These are phyloP conservation scores for Drosophila setifemur DNA, from an alignment of 1,140 invertebrate species.

Conservation along the genomic window DNA sequence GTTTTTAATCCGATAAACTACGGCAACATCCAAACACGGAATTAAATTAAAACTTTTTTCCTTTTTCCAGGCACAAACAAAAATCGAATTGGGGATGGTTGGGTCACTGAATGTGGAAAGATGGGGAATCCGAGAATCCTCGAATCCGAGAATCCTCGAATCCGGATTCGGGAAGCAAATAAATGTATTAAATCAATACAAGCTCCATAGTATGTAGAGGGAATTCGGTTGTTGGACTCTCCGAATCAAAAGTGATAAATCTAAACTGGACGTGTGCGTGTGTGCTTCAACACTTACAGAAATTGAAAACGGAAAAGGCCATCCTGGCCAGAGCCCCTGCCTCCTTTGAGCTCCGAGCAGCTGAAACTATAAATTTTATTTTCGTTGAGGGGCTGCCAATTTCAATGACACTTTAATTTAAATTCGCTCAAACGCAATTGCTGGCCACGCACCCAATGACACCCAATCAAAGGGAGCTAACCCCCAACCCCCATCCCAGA, in stretches of 20 bases:
- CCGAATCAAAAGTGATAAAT: conserved; percentile 80
- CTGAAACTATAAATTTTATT: conserved; percentile 80
- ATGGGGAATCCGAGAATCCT: not conserved
- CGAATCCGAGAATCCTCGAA: not conserved
- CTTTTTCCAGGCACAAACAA: conserved; percentile 30
- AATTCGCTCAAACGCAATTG: conserved; percentile 80
- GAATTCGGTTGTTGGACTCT: conserved; percentile 14
- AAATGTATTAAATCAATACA: conserved; percentile 78
- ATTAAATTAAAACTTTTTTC: conserved; percentile 70
- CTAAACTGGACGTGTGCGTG: conserved; percentile 69
- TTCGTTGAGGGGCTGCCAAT: conserved; percentile 73
- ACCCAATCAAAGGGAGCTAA: conserved; percentile 47
- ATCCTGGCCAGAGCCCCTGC: conserved; percentile 11
- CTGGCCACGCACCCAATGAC: conserved; percentile 67
- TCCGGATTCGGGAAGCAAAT: conserved; percentile 37
- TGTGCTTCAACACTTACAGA: conserved; percentile 61
- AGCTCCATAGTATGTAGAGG: conserved; percentile 13
- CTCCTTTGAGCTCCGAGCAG: conserved; percentile 40
- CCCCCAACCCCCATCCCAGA: not conserved
- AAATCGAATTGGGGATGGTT: conserved; percentile 35
- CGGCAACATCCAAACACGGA: conserved; percentile 32
- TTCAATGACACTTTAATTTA: conserved; percentile 81
- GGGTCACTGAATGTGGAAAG: not conserved
- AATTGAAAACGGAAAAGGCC: conserved; percentile 64
- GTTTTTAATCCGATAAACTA: conserved; percentile 71